Conservation (phyloP, 2,113 vertebrate species). For the Toxotes chatareus region DNA sequence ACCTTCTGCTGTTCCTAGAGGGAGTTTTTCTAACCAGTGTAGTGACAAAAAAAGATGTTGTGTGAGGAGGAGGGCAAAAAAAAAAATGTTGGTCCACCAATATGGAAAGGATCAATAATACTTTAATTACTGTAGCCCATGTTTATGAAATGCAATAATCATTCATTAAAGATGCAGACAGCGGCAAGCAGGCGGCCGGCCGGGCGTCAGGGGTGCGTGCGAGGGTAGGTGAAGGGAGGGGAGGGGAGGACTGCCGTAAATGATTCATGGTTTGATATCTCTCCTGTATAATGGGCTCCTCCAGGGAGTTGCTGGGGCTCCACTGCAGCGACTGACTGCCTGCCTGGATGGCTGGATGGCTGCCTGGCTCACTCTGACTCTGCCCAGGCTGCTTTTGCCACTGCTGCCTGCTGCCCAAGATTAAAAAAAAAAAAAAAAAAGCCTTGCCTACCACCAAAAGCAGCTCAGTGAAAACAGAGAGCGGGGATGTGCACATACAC, state of each 20-base stretch:
- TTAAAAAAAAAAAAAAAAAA: conserved; percentile 54
- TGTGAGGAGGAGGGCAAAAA: conserved; percentile 15
- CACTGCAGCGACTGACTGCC: conserved; percentile 70
- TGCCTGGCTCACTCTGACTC: conserved; percentile 57
- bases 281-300: conserved; percentile 88
- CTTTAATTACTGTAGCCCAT: conserved; percentile 90
- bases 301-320: conserved; percentile 82
- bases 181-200: conserved; percentile 75
- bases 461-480: conserved; percentile 67
- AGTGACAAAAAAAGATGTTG: conserved; percentile 33
- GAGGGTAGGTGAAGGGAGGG: conserved; percentile 80
- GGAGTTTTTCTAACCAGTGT: conserved; percentile 35
- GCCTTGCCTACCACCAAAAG: conserved; percentile 69
- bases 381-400: conserved; percentile 78
- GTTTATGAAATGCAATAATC: conserved; percentile 96
- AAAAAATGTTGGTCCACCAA: conserved; percentile 75
- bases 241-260: conserved; percentile 81
- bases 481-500: conserved; percentile 48
- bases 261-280: conserved; percentile 93
- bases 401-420: conserved; percentile 66
- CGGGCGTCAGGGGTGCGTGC: conserved; percentile 75
- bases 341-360: conserved; percentile 45
- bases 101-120: conserved; percentile 88
- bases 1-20: conserved; percentile 38
- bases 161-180: conserved; percentile 95